Evolutionary conservation across 2,888 invertebrate species (phyloP), one percentile per base, ranked within the genome.

Genomic region (Leptinotarsa rubiginosa): DNA sequence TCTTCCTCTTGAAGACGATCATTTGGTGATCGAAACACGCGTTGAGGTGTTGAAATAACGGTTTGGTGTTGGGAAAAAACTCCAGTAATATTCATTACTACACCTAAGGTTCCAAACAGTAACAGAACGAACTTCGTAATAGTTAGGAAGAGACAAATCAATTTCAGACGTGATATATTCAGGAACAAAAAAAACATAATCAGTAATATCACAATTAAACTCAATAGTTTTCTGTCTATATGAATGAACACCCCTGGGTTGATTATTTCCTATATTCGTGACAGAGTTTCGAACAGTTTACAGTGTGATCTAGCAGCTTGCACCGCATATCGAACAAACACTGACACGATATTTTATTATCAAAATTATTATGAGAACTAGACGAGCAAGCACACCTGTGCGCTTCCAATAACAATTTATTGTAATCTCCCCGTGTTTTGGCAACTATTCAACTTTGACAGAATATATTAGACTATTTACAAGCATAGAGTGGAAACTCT

Each of bases 291-390:
- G 15, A 52, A 47, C 31, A 16, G 25, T 73, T 70, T 75, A 75
- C 75, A 75, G 75, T 73, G 70, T 75, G 78, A 75, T 77, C 69
- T 74, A 72, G 73, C 76, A 72, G 77, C 81, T 81, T 79, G 80
- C 81, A 80, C 80, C 78, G 75, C 75, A 69, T 82, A 82, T 82
- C 81, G 82, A 82, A 82, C 82, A 82, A 82, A 82, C 82, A 80
- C 77, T 72, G 77, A 78, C 81, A 81, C 79, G 81, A 79, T 72
- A 79, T 79, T 78, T 77, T 79, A 80, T 74, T 81, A 79, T 80
- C 78, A 80, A 82, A 82, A 81, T 81, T 82, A 82, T 81, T 81
- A 78, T 82, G 82, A 77, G 82, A 82, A 81, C 80, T 75, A 82
- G 79, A 80, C 79, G 75, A 54, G 56, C 70, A 49, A 47, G 49